phyloP scores from a whole-genome alignment of 2,113 vertebrate genomes.

The Muntiacus reevesi region DNA sequence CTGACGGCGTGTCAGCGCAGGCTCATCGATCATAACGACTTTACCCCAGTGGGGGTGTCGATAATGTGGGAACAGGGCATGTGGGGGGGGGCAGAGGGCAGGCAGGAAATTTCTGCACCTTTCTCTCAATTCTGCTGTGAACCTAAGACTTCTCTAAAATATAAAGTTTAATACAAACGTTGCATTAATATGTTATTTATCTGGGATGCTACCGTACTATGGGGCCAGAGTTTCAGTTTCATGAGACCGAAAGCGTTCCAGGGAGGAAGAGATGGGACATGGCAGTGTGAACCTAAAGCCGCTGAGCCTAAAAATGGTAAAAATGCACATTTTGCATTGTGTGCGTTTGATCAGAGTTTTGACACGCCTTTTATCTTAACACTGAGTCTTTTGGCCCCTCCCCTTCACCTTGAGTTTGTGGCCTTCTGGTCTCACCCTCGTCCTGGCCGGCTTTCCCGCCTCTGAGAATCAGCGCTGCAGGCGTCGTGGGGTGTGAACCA shows the following conservation, averaged over 20 bases:
- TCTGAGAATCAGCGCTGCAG: neutral
- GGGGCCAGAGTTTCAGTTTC: neutral
- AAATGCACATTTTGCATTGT: neutral
- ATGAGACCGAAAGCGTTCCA: too few species aligned
- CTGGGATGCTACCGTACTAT: neutral
- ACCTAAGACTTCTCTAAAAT: neutral
- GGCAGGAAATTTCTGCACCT: neutral
- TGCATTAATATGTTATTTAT: neutral
- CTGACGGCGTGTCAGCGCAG: rapidly evolving
- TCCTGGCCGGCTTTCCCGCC: rapidly evolving
- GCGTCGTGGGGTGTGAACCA: rapidly evolving
- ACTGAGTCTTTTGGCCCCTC: neutral
- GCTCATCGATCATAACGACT: neutral
- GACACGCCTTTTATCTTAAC: neutral
- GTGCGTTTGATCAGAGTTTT: neutral
- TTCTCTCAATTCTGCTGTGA: neutral
- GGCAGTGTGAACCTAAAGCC: rapidly evolving
- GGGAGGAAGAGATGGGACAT: too few species aligned
- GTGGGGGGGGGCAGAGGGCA: rapidly evolving
- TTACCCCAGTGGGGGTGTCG: neutral
- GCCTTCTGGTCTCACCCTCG: rapidly evolving
- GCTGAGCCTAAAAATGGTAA: neutral
- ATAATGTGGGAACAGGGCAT: neutral
- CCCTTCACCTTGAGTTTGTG: neutral
- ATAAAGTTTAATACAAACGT: neutral